Evolutionary conservation across 2,113 vertebrate genomes (phyloP).

Genomic region (Cygnus atratus): DNA sequence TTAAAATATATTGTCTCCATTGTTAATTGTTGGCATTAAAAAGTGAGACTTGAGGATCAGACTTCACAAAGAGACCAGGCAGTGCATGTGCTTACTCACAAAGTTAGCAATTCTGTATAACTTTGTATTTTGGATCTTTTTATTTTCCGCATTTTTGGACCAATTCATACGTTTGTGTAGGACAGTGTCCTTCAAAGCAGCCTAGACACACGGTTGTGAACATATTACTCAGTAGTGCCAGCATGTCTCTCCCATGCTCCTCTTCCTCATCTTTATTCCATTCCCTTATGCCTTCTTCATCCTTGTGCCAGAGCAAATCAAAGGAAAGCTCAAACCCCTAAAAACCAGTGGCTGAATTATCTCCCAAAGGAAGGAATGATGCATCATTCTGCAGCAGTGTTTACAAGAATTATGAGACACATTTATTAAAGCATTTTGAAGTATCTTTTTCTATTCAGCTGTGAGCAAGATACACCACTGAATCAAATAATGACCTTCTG

Average conservation of each 20-base stretch:
- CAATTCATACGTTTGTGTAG: neutral
- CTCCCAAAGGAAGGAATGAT: neutral
- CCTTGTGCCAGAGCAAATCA: neutral
- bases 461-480: neutral
- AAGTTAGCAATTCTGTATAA: fast-evolving
- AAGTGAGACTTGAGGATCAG: neutral
- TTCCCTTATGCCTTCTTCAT: neutral
- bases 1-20: neutral
- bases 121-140: neutral
- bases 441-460: neutral
- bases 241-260: neutral
- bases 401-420: neutral
- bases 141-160: neutral
- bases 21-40: neutral
- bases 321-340: neutral
- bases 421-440: neutral
- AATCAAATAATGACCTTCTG: neutral
- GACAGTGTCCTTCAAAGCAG: neutral
- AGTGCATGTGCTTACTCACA: neutral
- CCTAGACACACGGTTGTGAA: neutral
- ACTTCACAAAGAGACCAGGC: neutral
- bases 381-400: neutral
- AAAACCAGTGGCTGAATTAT: neutral
- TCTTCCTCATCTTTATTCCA: neutral
- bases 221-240: neutral